A percentile compares a stretch with the other conserved stretches of the same genome.
Conservation (phyloP, 1,140 invertebrate genomes). For the Pseudoatta argentina region DNA sequence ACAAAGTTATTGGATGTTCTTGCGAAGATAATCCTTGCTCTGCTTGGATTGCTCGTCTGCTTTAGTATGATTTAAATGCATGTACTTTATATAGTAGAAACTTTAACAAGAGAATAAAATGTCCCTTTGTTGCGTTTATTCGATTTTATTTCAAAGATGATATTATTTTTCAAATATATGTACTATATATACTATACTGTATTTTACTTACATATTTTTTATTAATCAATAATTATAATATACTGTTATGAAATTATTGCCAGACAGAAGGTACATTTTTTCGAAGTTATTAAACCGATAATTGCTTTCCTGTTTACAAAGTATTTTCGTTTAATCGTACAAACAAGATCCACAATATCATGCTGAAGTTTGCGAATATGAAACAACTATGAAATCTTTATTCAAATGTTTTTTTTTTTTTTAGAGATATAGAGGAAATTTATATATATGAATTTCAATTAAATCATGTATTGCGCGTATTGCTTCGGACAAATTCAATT, state of each 20-base stretch:
- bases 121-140: background rate
- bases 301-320: background rate
- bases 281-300: background rate
- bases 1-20: slow-evolving; percentile 49
- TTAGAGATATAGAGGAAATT: background rate
- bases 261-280: background rate
- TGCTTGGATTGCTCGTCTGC: slow-evolving; percentile 13
- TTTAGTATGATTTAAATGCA: slow-evolving; percentile 34
- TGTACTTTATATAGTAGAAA: slow-evolving; percentile 33
- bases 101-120: slow-evolving; percentile 17
- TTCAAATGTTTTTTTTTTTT: background rate
- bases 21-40: slow-evolving; percentile 15
- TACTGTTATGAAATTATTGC: slow-evolving; percentile 18
- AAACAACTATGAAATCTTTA: background rate
- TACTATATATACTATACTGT: background rate
- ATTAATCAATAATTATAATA: background rate
- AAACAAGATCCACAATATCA: background rate
- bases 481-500: slow-evolving; percentile 53
- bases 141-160: slow-evolving; percentile 12
- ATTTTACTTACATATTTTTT: background rate
- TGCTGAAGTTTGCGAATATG: background rate
- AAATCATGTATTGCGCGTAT: slow-evolving; percentile 35
- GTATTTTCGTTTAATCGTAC: background rate
- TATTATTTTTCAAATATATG: slow-evolving; percentile 15
- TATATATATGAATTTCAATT: slow-evolving; percentile 52